Conservation (phyloP, 2,888 invertebrate species). For the Pecten maximus region DNA sequence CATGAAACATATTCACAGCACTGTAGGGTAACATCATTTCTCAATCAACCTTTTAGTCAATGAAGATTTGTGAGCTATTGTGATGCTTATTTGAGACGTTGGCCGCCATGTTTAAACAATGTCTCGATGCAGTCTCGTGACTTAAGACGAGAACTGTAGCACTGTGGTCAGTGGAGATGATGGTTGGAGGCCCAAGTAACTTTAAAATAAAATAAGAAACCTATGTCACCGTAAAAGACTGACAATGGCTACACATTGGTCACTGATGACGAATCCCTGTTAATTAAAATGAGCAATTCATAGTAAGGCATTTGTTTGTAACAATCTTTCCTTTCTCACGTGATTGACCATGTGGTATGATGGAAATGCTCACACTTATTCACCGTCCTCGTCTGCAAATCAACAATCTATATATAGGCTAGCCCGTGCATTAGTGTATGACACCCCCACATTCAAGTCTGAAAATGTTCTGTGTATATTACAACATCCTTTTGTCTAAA, state of each 20-base stretch:
- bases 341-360: slow-evolving; percentile 11
- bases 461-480: not conserved
- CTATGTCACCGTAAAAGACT: not conserved
- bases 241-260: not conserved
- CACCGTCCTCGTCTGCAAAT: not conserved
- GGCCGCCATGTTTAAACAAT: not conserved
- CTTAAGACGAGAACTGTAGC: not conserved
- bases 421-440: not conserved
- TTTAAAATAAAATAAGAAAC: slow-evolving; percentile 18
- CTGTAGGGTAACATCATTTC: not conserved
- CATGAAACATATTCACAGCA: slow-evolving; percentile 26
- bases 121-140: not conserved
- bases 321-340: slow-evolving; percentile 31
- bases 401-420: not conserved
- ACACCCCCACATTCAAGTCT: not conserved
- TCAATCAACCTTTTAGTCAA: not conserved
- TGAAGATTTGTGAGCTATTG: not conserved
- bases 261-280: not conserved
- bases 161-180: slow-evolving; percentile 14
- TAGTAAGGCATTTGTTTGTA: slow-evolving; percentile 28
- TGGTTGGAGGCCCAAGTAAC: not conserved
- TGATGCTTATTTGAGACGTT: not conserved
- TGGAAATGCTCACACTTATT: slow-evolving; percentile 26
- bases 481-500: not conserved
- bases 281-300: slow-evolving; percentile 22